A percentile compares a stretch with the other conserved stretches of the same genome.
phyloP scores from a whole-genome alignment of 2,797 vertebrate species.

The Gorsachius magnificus region DNA sequence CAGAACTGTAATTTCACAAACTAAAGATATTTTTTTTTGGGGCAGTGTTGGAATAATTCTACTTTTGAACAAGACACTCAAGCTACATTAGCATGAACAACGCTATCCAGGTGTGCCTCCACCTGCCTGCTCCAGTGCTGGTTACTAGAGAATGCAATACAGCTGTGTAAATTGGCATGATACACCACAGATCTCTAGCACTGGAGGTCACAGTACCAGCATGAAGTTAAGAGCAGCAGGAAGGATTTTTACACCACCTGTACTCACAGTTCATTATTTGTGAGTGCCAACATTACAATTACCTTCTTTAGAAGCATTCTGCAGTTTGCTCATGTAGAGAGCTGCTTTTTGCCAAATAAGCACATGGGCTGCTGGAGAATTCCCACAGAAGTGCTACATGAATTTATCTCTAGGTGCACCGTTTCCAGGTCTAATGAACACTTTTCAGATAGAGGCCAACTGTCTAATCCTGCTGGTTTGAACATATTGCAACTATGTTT shows the following conservation, averaged over 20 bases:
- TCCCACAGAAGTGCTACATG: background rate
- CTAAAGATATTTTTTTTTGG: background rate
- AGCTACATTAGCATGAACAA: background rate
- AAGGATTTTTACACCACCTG: background rate
- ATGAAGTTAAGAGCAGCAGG: background rate
- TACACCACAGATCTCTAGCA: background rate
- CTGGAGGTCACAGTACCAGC: background rate
- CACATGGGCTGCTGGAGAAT: background rate
- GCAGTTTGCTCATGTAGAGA: background rate
- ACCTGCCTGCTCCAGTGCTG: background rate
- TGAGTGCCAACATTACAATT: background rate
- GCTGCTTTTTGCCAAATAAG: background rate
- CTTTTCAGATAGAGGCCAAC: background rate
- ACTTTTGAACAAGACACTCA: background rate
- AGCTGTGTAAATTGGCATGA: background rate
- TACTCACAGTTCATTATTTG: background rate
- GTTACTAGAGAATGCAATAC: background rate
- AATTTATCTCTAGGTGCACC: background rate
- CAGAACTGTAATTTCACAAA: background rate
- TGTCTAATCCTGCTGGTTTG: background rate
- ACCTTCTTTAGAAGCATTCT: background rate
- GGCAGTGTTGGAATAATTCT: background rate
- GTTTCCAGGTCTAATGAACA: background rate
- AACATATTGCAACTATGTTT: background rate
- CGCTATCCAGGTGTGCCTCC: background rate